Conservation (phyloP, 2,113 vertebrate species). For the Benitochromis conjunctus region DNA sequence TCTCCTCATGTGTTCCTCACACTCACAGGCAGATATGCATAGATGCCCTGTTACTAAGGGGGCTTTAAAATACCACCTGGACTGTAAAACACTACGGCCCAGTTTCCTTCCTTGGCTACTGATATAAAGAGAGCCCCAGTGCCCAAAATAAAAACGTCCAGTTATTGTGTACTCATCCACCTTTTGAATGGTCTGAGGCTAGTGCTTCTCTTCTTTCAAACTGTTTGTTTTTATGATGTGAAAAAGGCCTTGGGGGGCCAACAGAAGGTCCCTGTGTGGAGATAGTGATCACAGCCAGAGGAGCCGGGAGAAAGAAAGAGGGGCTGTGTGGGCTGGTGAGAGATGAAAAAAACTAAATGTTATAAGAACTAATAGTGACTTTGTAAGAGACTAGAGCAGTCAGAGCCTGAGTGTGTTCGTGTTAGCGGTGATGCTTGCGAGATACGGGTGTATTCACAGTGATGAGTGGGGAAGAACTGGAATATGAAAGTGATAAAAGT, state of each 20-base stretch:
- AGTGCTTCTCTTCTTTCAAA: slow-evolving; percentile 32
- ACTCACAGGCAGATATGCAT: neutral
- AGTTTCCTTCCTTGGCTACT: slow-evolving; percentile 6
- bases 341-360: slow-evolving; percentile 47
- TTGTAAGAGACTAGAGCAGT: slow-evolving; percentile 5
- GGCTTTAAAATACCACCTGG: neutral
- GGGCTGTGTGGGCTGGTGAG: slow-evolving; percentile 40
- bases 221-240: slow-evolving; percentile 59
- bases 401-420: neutral
- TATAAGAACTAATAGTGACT: slow-evolving; percentile 25
- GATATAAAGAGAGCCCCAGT: neutral
- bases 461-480: neutral
- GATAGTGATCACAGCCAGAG: slow-evolving; percentile 49
- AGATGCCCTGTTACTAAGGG: neutral
- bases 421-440: neutral
- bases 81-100: neutral
- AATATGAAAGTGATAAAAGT: neutral
- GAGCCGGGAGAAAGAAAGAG: slow-evolving; percentile 13
- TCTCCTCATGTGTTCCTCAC: neutral
- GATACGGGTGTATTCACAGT: neutral
- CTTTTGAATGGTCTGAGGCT: slow-evolving; percentile 6
- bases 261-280: slow-evolving; percentile 50
- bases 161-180: slow-evolving; percentile 45
- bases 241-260: slow-evolving; percentile 54
- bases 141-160: slow-evolving; percentile 35